Evolutionary conservation across 2,797 vertebrate genomes (phyloP).

Genomic region (Anabas testudineus): DNA sequence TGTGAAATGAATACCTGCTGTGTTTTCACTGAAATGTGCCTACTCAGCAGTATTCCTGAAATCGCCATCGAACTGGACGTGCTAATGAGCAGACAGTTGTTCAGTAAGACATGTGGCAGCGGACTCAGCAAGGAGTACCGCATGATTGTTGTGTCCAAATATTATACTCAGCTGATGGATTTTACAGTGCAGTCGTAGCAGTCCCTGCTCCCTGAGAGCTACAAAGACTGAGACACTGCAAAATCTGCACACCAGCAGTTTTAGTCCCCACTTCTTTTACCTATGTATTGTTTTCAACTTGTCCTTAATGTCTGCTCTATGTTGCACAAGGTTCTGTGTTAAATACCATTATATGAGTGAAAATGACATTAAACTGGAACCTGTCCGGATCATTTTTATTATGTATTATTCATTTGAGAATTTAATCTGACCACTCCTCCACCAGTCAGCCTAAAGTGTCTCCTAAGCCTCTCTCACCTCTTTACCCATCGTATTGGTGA

Average conservation of each 20-base stretch:
- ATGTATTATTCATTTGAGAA: conserved; percentile 81
- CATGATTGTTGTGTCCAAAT: background rate
- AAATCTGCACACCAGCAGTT: too few species aligned
- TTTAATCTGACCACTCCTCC: conserved; percentile 77
- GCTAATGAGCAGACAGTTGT: background rate
- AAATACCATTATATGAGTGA: background rate
- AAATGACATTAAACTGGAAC: background rate
- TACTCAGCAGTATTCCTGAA: background rate
- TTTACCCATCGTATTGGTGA: conserved; percentile 63
- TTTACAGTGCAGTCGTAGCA: too few species aligned
- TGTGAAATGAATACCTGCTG: too few species aligned
- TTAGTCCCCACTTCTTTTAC: too few species aligned
- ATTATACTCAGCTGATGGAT: background rate
- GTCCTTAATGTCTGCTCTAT: too few species aligned
- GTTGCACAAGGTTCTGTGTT: too few species aligned
- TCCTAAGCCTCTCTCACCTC: conserved; percentile 15
- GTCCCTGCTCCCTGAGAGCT: too few species aligned
- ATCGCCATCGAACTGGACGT: background rate
- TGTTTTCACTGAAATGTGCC: too few species aligned
- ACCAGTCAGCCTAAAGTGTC: conserved; percentile 54
- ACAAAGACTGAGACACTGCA: too few species aligned
- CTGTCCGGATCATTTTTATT: conserved; percentile 77
- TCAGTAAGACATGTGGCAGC: too few species aligned
- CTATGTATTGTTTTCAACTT: too few species aligned
- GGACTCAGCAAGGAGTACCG: background rate